These are phyloP conservation scores for Ricordea florida DNA, from an alignment of 92 coral and sea anemone species.

Conservation along the genomic window DNA sequence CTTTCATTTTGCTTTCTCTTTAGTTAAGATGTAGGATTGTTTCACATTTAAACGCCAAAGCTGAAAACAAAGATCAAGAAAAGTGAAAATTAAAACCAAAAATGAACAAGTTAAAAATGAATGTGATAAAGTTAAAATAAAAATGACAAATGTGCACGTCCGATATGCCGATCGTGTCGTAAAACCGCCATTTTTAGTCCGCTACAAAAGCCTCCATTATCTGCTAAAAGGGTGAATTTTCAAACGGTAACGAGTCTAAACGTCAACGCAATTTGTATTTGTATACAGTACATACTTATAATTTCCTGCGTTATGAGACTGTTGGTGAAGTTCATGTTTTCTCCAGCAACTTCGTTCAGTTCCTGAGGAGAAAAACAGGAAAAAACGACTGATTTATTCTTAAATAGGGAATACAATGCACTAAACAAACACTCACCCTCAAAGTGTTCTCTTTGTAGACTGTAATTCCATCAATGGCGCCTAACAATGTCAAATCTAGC, in stretches of 20 bases:
- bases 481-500: slow-evolving; percentile 45
- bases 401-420: not conserved
- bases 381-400: not conserved
- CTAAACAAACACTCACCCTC: slow-evolving; percentile 32
- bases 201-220: not conserved
- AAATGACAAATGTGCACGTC: too few species aligned
- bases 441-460: slow-evolving; percentile 78
- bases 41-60: too few species aligned
- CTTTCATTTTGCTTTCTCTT: too few species aligned
- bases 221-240: not conserved
- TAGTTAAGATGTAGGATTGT: too few species aligned
- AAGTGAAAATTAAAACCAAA: too few species aligned
- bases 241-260: too few species aligned
- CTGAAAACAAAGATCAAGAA: too few species aligned
- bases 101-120: too few species aligned
- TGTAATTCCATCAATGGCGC: slow-evolving; percentile 71
- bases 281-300: slow-evolving; percentile 31
- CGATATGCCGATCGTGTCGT: too few species aligned
- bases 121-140: too few species aligned
- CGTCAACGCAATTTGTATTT: too few species aligned
- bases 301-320: slow-evolving; percentile 60
- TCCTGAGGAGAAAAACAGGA: slow-evolving; percentile 37
- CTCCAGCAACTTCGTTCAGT: slow-evolving; percentile 56
- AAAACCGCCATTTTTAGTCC: too few species aligned
- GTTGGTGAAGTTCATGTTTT: slow-evolving; percentile 71